Percentiles rank a stretch among this genome's conserved stretches.
Conservation (phyloP, 2,797 vertebrate genomes). For the Spinus olivaceus region DNA sequence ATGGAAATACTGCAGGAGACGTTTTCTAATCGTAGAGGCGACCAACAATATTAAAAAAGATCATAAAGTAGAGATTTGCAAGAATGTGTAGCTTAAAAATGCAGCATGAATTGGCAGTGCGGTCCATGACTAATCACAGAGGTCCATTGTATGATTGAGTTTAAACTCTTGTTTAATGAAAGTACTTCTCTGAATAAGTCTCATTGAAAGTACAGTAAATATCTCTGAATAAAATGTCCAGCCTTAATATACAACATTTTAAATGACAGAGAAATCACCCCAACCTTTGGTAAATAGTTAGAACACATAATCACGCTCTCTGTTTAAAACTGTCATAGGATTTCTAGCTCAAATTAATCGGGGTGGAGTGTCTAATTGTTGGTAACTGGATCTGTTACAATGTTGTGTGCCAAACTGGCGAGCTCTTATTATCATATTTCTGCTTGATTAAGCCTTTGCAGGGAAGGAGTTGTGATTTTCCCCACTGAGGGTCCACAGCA, state of each 20-base stretch:
- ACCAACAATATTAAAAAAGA: neutral
- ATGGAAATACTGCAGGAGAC: neutral
- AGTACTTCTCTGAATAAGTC: conserved; percentile 26
- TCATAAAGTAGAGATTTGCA: neutral
- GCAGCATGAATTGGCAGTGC: neutral
- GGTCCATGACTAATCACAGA: neutral
- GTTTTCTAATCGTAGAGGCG: neutral
- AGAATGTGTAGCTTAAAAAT: conserved; percentile 20
- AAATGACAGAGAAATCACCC: conserved; percentile 11
- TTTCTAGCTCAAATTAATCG: conserved; percentile 44
- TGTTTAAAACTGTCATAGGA: conserved; percentile 26
- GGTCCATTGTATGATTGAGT: neutral
- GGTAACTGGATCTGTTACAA: conserved; percentile 46
- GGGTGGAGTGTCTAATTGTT: conserved; percentile 61
- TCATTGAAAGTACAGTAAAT: conserved; percentile 20
- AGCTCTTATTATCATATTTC: neutral
- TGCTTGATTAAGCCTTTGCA: neutral
- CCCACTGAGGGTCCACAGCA: fast-evolving
- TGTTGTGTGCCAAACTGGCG: conserved; percentile 13
- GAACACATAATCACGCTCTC: conserved; percentile 19
- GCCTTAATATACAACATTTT: conserved; percentile 18
- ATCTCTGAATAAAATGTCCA: conserved; percentile 18
- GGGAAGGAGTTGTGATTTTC: neutral
- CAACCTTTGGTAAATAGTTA: conserved; percentile 55
- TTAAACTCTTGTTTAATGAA: conserved; percentile 9